These are phyloP conservation scores for Pluvialis apricaria DNA, from an alignment of 2,113 vertebrate genomes.

Conservation along the genomic window DNA sequence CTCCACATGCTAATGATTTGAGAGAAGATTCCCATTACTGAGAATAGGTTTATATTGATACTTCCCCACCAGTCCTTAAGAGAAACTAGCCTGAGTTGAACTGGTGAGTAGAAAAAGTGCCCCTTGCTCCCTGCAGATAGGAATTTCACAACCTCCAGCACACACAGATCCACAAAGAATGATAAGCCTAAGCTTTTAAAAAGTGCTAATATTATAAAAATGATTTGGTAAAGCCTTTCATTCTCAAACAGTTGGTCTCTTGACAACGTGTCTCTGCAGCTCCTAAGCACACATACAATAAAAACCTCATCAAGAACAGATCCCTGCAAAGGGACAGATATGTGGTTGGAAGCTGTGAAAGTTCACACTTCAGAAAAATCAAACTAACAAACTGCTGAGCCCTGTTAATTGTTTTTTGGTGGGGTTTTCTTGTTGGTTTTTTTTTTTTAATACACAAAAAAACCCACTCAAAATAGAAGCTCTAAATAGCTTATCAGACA, in stretches of 20 bases:
- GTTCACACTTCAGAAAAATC: conserved; percentile 44
- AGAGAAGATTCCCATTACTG: neutral
- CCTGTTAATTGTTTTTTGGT: conserved; percentile 20
- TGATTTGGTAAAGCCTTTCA: neutral
- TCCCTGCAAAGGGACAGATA: conserved; percentile 23
- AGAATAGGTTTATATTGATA: neutral
- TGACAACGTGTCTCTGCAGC: conserved; percentile 40
- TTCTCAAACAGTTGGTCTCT: conserved; percentile 41
- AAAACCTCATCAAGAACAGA: conserved; percentile 44
- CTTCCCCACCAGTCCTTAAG: neutral
- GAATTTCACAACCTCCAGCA: neutral
- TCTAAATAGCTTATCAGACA: neutral
- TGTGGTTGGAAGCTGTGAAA: conserved; percentile 48
- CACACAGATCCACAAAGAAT: neutral
- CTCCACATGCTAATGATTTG: neutral
- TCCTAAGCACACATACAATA: conserved; percentile 31
- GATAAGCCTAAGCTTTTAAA: neutral
- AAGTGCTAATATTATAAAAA: conserved; percentile 6
- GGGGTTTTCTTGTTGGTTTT: too few relatives aligned
- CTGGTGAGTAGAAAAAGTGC: neutral
- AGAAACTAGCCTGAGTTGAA: neutral
- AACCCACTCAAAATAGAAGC: neutral
- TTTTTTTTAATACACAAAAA: neutral
- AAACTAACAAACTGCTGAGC: conserved; percentile 39
- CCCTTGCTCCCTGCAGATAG: neutral